A percentile compares a stretch with the other conserved stretches of the same genome.
These are phyloP conservation scores for Schizopygopsis malacanthus DNA, from an alignment of 2,797 vertebrate species.

Conservation along the genomic window DNA sequence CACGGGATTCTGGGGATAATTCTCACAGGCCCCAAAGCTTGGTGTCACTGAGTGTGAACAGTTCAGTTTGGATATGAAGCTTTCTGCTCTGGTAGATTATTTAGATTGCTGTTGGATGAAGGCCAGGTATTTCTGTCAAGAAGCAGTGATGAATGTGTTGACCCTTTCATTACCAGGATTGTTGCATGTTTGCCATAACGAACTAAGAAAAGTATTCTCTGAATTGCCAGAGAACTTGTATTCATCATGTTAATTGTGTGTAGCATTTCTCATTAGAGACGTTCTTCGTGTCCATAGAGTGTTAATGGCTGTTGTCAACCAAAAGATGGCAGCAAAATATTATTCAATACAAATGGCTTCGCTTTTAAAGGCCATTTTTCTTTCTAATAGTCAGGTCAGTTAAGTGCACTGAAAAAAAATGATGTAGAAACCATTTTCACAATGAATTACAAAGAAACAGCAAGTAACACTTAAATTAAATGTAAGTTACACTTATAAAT, in stretches of 20 bases:
- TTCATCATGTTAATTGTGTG: neutral
- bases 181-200: neutral
- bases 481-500: neutral
- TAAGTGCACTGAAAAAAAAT: neutral
- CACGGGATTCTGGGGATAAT: slow-evolving; percentile 47
- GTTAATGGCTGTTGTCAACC: neutral
- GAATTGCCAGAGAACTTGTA: neutral
- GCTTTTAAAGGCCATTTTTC: neutral
- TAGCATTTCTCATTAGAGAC: neutral
- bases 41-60: slow-evolving; percentile 41
- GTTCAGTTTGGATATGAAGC: slow-evolving; percentile 52
- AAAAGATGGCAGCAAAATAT: slow-evolving; percentile 42
- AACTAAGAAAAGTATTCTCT: neutral
- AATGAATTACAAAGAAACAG: neutral
- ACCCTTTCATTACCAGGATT: neutral
- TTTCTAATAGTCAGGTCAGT: neutral
- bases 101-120: slow-evolving; percentile 46
- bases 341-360: neutral
- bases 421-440: neutral
- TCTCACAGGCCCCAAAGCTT: slow-evolving; percentile 50
- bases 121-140: slow-evolving; percentile 33
- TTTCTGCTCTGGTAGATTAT: slow-evolving; percentile 41
- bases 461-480: neutral
- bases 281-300: neutral
- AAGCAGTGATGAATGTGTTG: slow-evolving; percentile 13